Base-by-base conservation (phyloP, 2,888 invertebrate genomes). In the Lochmaea capreae region DNA sequence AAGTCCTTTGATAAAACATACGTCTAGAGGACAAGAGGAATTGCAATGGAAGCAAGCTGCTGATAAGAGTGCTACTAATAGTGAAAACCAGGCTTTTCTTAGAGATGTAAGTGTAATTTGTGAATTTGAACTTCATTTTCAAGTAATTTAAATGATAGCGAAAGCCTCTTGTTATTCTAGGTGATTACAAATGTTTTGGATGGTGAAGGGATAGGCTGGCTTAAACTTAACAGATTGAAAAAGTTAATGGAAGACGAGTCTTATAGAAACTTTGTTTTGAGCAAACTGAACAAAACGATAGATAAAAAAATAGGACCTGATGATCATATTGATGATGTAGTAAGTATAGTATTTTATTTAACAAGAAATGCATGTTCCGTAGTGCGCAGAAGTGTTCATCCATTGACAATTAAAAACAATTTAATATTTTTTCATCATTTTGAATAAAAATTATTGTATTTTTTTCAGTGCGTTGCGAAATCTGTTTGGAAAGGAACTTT, bases 211-310 rank as follows among this genome's bases (percentile, higher is more conserved):
- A 95, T 99, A 0, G 97, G 98, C 18, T 99, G 99, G 97, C 89
- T 99, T 65, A 97, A 98, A 86, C 89, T 97, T 18, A 97, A 95
- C 84, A 91, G 97, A 33, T 89, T 98, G 66, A 96, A 95, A 85
- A 98, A 97, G 84, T 89, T 99, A 42, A 97, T 99, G 97, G 99
- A 99, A 86, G 99, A 99, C 87, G 99, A 99, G 88, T 98, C 96
- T 63, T 97, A 99, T 87, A 91, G 99, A 49, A 98, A 97, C 85
- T 93, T 99, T 88, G 96, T 98, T 54, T 92, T 99, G 65, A 96
- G 96, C 79, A 96, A 98, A 85, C 90, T 99, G 4, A 99, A 99
- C 87, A 93, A 95, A 82, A 97, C 97, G 67, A 90, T 98, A 71
- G 97, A 97, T 83, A 92, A 93, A 80, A 98, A 96, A 88, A 94